A percentile compares a stretch with the other conserved stretches of the same genome.
Conservation (phyloP, 2,797 vertebrate species). For the Acipenser transmontanus region DNA sequence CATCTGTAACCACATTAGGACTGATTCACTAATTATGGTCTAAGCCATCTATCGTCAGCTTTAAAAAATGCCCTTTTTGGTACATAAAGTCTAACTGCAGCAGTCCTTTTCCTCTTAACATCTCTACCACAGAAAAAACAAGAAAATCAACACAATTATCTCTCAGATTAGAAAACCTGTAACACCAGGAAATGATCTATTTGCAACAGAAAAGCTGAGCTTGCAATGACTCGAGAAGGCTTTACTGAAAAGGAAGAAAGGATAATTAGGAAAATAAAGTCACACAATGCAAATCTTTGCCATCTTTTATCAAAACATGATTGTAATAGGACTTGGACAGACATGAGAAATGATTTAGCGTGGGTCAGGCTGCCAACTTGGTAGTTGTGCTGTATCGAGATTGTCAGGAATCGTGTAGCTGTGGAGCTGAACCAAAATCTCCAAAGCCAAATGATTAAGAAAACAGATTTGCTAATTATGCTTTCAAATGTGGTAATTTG, state of each 20-base stretch:
- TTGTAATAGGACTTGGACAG: conserved; percentile 43
- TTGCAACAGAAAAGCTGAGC: conserved; percentile 36
- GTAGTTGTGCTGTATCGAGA: conserved; percentile 32
- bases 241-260: conserved; percentile 22
- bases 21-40: conserved; percentile 40
- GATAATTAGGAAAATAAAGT: conserved; percentile 37
- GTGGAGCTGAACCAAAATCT: conserved; percentile 51
- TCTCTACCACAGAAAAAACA: conserved; percentile 23
- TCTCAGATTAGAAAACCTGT: conserved; percentile 26
- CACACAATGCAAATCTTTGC: conserved; percentile 41
- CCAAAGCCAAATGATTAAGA: conserved; percentile 81
- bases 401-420: conserved; percentile 47
- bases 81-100: conserved; percentile 21
- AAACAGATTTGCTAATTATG: conserved; percentile 93
- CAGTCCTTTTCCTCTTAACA: conserved; percentile 16
- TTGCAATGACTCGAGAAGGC: conserved; percentile 23
- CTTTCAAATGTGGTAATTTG: conserved; percentile 90
- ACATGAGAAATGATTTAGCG: conserved; percentile 44
- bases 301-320: conserved; percentile 50
- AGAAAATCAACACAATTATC: conserved; percentile 33
- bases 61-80: conserved; percentile 43
- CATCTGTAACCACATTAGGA: conserved; percentile 64
- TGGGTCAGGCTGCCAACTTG: conserved; percentile 39
- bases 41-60: conserved; percentile 48
- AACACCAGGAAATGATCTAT: conserved; percentile 38